phyloP scores from a whole-genome alignment of 2,113 vertebrate genomes.

The Colistium nudipinnis region DNA sequence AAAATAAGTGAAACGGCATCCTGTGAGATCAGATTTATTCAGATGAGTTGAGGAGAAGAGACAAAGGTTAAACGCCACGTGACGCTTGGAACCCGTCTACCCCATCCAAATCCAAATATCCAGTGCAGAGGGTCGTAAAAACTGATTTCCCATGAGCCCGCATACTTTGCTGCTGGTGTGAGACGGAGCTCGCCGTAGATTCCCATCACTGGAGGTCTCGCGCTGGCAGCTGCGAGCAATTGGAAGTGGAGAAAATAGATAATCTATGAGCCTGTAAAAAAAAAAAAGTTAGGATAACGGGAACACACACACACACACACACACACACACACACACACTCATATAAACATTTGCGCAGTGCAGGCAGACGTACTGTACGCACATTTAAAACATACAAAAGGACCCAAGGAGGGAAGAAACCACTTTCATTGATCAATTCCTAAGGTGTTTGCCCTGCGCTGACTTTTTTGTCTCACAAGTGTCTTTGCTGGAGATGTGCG shows the following conservation, averaged over 20 bases:
- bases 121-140: slow-evolving; percentile 24
- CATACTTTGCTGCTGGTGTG: slow-evolving; percentile 5
- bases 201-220: slow-evolving; percentile 48
- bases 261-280: slow-evolving; percentile 35
- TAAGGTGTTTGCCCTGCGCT: slow-evolving; percentile 29
- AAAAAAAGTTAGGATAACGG: slow-evolving; percentile 33
- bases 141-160: slow-evolving; percentile 27
- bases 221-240: slow-evolving; percentile 38
- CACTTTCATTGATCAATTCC: slow-evolving; percentile 22
- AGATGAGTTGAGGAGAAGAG: background rate
- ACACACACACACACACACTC: slow-evolving; percentile 9
- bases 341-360: slow-evolving; percentile 46
- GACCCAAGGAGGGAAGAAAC: background rate
- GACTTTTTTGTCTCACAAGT: slow-evolving; percentile 36
- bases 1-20: background rate
- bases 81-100: slow-evolving; percentile 24
- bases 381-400: slow-evolving; percentile 22
- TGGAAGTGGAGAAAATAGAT: slow-evolving; percentile 29
- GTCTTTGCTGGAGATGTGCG: slow-evolving; percentile 2
- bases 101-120: slow-evolving; percentile 12
- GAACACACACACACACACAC: slow-evolving; percentile 7
- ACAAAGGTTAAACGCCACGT: slow-evolving; percentile 24
- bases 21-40: background rate
- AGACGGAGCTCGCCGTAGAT: background rate
- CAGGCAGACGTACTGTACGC: slow-evolving; percentile 11